Percentiles rank a stretch among this genome's conserved stretches.
Conservation (phyloP, 2,888 invertebrate species). For the Drosophila mimetica region DNA sequence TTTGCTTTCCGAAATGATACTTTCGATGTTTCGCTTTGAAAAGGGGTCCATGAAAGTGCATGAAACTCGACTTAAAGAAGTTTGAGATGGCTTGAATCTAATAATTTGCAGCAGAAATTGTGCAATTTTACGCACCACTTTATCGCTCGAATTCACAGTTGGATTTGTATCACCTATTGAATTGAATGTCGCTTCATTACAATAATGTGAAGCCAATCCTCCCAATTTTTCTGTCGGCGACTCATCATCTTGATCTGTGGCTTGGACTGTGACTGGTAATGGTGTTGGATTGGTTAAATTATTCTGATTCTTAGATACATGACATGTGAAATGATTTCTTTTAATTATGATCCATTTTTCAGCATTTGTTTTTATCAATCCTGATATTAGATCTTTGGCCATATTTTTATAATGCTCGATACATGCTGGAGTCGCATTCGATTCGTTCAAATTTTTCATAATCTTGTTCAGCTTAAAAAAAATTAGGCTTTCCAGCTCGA, state of each 20-base stretch:
- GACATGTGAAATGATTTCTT: background rate
- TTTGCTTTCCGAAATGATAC: background rate
- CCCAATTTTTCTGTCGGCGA: background rate
- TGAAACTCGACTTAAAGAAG: background rate
- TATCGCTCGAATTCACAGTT: background rate
- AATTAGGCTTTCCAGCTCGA: background rate
- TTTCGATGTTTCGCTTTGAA: background rate
- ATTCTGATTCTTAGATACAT: background rate
- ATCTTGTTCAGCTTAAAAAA: background rate
- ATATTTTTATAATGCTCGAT: background rate
- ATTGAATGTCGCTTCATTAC: background rate
- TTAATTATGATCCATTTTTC: slow-evolving; percentile 5
- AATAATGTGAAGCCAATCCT: background rate
- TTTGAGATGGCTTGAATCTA: background rate
- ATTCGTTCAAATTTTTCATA: background rate
- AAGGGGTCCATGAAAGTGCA: background rate
- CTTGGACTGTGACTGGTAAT: background rate
- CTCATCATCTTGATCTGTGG: background rate
- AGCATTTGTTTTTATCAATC: background rate
- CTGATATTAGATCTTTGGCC: background rate
- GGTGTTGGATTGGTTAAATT: background rate
- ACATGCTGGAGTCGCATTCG: background rate
- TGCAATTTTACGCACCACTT: background rate
- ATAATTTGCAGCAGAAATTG: background rate
- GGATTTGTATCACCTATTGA: background rate